These are phyloP conservation scores for Liparis tanakae DNA, from an alignment of 2,797 vertebrate genomes.

Conservation along the genomic window DNA sequence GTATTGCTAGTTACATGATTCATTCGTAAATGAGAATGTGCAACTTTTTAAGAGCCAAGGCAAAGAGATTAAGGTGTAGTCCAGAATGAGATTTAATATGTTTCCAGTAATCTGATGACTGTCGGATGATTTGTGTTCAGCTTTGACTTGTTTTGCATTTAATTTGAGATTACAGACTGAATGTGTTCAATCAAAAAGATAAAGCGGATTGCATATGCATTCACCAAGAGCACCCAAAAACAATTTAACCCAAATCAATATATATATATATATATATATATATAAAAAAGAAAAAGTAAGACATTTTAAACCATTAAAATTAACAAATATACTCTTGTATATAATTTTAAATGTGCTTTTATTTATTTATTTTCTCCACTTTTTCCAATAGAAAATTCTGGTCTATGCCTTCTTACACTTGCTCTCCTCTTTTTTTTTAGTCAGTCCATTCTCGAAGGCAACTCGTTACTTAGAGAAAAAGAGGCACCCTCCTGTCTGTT, in stretches of 20 bases:
- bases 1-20: conserved; percentile 87
- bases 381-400: conserved; percentile 69
- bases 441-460: conserved; percentile 62
- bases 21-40: conserved; percentile 85
- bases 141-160: conserved; percentile 67
- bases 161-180: conserved; percentile 80
- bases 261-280: conserved; percentile 19
- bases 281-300: conserved; percentile 54
- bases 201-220: conserved; percentile 85
- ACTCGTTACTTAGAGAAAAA: conserved; percentile 47
- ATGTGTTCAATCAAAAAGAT: conserved; percentile 80
- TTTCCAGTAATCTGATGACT: conserved; percentile 66
- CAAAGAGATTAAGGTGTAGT: conserved; percentile 79
- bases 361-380: conserved; percentile 55
- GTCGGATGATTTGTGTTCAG: conserved; percentile 57
- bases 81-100: conserved; percentile 64
- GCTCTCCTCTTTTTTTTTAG: conserved; percentile 28
- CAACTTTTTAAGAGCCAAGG: conserved; percentile 84
- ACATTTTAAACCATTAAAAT: conserved; percentile 79
- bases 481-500: conserved; percentile 38
- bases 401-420: conserved; percentile 62
- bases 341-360: conserved; percentile 86
- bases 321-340: conserved; percentile 87
- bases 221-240: conserved; percentile 82
- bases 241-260: conserved; percentile 82